Evolutionary conservation across 2,888 invertebrate species (phyloP), one percentile per base, ranked within the genome.

Genomic region (Thereva unica): DNA sequence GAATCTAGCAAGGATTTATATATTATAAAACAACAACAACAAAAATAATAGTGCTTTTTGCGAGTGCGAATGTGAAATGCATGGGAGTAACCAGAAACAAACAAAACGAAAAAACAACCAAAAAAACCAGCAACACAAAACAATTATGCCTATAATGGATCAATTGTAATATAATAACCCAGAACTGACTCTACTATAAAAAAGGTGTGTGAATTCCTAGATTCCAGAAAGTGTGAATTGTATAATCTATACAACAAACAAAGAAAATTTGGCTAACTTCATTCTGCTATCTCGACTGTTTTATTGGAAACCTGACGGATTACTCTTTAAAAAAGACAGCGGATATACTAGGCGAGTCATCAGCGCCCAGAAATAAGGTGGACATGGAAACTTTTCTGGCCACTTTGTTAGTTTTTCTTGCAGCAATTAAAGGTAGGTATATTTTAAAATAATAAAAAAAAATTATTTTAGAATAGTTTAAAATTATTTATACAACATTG

Each of bases 311-410:
- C 23, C 23, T 23, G 23, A 23, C 23, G 23, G 23, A 23, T 23
- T 23, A 23, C 23, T 23, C n/a, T n/a, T n/a, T 23, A 23, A 23
- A 23, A 23, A 23, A 23, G 23, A 23, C 23, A 23, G 23, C 23
- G 23, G 23, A 23, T 23, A 23, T 45, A 52, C 42, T 64, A 10
- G 70, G 63, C 68, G 66, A 67, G 53, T 59, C 35, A 23, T 50
- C 59, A 44, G 63, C 66, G 61, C 66, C 66, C 63, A 66, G 70
- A 66, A 56, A 70, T 54, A 56, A 64, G 63, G 49, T 70, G 70
- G 71, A 68, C 66, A 71, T 71, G 71, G 71, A 67, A 66, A 68
- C 70, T 67, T 67, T 69, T 65, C 66, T 68, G 67, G 57, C 69
- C 66, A 66, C 61, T 66, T 70, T 71, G 54, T 65, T 71, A 63